phyloP scores from a whole-genome alignment of 2,888 invertebrate species.

The Steromphala cineraria region DNA sequence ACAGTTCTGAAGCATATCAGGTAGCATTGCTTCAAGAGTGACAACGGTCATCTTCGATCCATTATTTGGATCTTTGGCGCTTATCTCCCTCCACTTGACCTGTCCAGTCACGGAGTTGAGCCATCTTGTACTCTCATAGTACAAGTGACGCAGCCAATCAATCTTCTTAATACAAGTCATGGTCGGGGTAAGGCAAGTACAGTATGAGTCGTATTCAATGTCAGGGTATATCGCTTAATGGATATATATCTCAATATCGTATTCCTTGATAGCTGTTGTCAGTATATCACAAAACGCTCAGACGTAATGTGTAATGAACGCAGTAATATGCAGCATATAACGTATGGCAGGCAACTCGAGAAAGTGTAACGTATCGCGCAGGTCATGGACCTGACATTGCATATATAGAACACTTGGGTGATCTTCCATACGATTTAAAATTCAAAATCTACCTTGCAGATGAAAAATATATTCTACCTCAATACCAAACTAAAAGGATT shows the following conservation, averaged over 20 bases:
- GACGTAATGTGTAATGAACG: background rate
- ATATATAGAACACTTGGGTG: background rate
- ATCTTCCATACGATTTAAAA: too few species aligned
- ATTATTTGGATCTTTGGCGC: slow-evolving; percentile 8
- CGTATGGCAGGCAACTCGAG: background rate
- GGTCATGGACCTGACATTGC: background rate
- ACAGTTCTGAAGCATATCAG: background rate
- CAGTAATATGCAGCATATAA: background rate
- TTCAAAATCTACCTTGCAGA: too few species aligned
- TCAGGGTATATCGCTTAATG: background rate
- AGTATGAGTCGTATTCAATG: background rate
- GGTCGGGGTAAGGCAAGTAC: background rate
- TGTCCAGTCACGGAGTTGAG: background rate
- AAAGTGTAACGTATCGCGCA: background rate
- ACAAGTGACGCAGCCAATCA: slow-evolving; percentile 1
- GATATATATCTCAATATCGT: background rate
- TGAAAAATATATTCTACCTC: too few species aligned
- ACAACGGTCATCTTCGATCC: background rate
- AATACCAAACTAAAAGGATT: too few species aligned
- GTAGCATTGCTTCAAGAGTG: background rate
- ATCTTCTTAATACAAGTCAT: background rate
- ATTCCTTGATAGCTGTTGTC: slow-evolving; percentile 1
- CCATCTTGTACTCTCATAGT: background rate
- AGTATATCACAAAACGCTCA: too few species aligned
- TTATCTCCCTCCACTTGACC: background rate